Evolutionary conservation across 2,888 invertebrate species (phyloP).

Genomic region (Luperina testacea): DNA sequence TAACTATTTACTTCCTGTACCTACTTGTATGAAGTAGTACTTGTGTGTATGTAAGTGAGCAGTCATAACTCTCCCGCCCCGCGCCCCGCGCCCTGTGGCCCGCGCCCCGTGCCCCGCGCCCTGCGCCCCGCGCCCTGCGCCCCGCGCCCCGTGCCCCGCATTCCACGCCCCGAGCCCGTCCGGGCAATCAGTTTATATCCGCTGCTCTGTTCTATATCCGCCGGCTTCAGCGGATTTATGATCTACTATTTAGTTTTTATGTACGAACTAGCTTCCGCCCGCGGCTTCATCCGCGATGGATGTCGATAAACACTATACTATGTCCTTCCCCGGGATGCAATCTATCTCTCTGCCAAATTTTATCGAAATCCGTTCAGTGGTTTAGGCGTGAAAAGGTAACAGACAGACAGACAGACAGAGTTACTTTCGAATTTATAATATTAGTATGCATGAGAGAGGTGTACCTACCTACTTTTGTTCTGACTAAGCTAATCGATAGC

Average conservation of each 20-base stretch:
- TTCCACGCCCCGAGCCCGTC: background rate
- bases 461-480: background rate
- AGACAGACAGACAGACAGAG: no score
- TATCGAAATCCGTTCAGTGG: no score
- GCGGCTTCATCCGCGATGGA: no score
- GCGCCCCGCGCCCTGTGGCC: background rate
- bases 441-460: background rate
- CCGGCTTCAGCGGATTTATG: constrained; percentile 40
- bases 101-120: background rate
- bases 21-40: background rate
- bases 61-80: constrained; percentile 3
- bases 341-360: no score
- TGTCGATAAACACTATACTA: no score
- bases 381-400: no score
- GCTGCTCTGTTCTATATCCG: constrained; percentile 38
- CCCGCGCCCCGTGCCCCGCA: background rate
- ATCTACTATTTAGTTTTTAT: constrained; percentile 40
- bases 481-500: constrained; percentile 1
- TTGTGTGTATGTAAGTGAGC: background rate
- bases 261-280: background rate
- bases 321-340: no score
- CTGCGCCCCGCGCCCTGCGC: background rate
- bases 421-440: no score
- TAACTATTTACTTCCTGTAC: background rate
- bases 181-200: constrained; percentile 45